Percentiles rank a stretch among this genome's conserved stretches.
These are phyloP conservation scores for Aethes cnicana DNA, from an alignment of 2,888 invertebrate genomes.

Conservation along the genomic window DNA sequence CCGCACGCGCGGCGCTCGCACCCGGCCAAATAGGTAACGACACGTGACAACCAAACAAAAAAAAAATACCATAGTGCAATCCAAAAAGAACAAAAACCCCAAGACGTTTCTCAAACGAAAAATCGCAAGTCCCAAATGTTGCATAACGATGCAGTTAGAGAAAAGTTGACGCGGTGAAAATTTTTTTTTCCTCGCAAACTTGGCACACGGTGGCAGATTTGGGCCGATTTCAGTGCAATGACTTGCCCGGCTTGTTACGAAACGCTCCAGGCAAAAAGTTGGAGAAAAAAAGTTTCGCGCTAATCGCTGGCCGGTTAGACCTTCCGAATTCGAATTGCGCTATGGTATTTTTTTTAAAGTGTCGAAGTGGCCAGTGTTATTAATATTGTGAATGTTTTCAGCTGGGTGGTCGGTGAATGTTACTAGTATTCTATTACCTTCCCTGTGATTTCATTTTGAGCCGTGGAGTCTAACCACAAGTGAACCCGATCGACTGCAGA, in stretches of 20 bases:
- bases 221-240: slow-evolving; percentile 65
- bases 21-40: slow-evolving; percentile 64
- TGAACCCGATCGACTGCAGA: slow-evolving; percentile 73
- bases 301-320: slow-evolving; percentile 63
- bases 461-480: slow-evolving; percentile 76
- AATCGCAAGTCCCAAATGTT: no score
- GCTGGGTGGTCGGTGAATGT: slow-evolving; percentile 63
- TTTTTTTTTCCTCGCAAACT: slow-evolving; percentile 48
- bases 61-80: slow-evolving; percentile 59
- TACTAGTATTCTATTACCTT: slow-evolving; percentile 72
- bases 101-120: no score
- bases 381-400: slow-evolving; percentile 63
- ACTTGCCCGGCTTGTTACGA: slow-evolving; percentile 61
- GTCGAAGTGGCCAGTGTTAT: slow-evolving; percentile 43
- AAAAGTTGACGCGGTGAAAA: slow-evolving; percentile 69
- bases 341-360: slow-evolving; percentile 54
- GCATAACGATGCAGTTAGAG: slow-evolving; percentile 77
- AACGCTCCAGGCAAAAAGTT: slow-evolving; percentile 62
- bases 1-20: slow-evolving; percentile 53
- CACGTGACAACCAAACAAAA: slow-evolving; percentile 50
- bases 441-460: slow-evolving; percentile 70
- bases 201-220: slow-evolving; percentile 55
- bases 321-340: slow-evolving; percentile 45
- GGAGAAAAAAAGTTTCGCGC: slow-evolving; percentile 60
- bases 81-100: slow-evolving; percentile 39